Conservation (phyloP, 2,113 vertebrate species). For the Vulpes vulpes region DNA sequence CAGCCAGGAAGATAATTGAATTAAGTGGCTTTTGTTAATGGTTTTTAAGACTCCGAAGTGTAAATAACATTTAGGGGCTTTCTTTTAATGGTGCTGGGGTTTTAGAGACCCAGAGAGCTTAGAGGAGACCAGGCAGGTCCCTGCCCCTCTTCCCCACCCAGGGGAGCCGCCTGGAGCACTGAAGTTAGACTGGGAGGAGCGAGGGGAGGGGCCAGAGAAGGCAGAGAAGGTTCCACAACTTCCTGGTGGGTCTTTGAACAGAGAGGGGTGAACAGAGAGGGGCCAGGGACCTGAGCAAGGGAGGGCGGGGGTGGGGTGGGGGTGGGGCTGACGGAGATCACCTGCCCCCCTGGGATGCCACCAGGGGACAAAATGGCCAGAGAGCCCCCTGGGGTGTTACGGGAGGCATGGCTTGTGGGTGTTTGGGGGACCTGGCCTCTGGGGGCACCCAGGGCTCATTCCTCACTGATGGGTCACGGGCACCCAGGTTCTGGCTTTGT, state of each 20-base stretch:
- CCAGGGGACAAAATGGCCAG: neutral
- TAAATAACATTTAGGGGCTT: conserved; percentile 91
- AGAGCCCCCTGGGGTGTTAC: neutral
- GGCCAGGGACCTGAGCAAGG: neutral
- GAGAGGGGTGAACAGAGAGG: neutral
- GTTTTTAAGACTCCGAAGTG: conserved; percentile 90
- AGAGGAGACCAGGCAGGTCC: conserved; percentile 15
- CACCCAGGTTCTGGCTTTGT: neutral
- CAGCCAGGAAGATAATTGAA: conserved; percentile 90
- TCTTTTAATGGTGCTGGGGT: conserved; percentile 86
- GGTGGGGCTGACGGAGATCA: too few relatives aligned
- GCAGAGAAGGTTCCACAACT: neutral
- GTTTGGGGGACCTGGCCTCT: neutral
- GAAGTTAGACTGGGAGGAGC: neutral
- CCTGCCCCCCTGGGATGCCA: neutral
- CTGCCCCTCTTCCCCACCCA: neutral
- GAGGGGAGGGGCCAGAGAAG: neutral
- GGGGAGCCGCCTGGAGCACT: neutral
- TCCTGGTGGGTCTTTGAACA: neutral
- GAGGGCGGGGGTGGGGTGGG: neutral
- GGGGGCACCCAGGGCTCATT: neutral
- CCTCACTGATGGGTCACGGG: neutral
- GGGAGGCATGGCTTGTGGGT: neutral
- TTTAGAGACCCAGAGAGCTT: conserved; percentile 83
- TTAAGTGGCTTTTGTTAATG: conserved; percentile 93